Evolutionary conservation across 2,113 vertebrate species (phyloP), one percentile per base, ranked within the genome.

Genomic region (Ahaetulla prasina): DNA sequence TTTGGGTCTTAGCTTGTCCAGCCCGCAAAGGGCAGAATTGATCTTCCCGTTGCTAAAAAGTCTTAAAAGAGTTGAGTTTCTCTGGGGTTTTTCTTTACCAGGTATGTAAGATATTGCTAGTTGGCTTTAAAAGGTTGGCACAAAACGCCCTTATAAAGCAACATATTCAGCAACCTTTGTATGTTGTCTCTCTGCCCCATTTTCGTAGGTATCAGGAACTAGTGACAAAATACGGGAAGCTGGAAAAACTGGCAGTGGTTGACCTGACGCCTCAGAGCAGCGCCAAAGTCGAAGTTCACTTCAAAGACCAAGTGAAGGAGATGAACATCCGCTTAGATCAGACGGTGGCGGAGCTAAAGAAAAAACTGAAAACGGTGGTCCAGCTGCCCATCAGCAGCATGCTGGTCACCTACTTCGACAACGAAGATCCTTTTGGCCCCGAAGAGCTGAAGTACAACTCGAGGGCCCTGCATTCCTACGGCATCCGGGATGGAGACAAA

Each of bases 401-500:
- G 98, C 96, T 98, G 49, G 98, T 99, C 63, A 99, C 98, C 97
- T 98, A 99, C 97, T 98, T 99, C 87, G 98, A 98, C 97, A 98
- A 98, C 1, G 98, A 99, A 92, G 97, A 98, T 55, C 97, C 98
- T 3, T 95, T 99, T 8, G 98, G 98, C 74, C 99, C 98, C 0
- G 98, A 99, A 95, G 99, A 99, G 97, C 95, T 99, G 97, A 99
- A 98, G 94, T 99, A 98, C 92, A 98, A 98, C 96, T 97, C 96
- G 0, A 97, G 99, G 84, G 99, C 98, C 0, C 97, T 99, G 91
- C 99, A 99, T 91, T 99, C 98, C 20, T 99, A 99, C 45, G 97
- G 98, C 95, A 99, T 99, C 94, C 98, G 97, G 35, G 99, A 99
- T 92, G 99, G 99, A 27, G 99, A 99, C 87, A 98, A 99, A 97